Evolutionary conservation across 2,888 invertebrate genomes (phyloP), one percentile per base, ranked within the genome.

Genomic region (Eupithecia tripunctaria): DNA sequence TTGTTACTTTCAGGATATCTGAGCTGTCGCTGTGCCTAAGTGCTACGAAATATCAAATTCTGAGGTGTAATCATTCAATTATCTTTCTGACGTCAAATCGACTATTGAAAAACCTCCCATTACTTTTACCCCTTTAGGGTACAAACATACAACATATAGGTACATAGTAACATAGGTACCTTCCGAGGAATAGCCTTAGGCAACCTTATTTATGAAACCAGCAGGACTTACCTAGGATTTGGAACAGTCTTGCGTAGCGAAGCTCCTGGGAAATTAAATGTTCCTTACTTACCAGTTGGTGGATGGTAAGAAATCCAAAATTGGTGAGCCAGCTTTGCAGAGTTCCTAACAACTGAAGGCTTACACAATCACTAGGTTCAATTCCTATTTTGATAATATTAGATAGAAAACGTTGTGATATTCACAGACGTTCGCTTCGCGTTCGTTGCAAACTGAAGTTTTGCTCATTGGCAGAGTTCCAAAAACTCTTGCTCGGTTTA

Each of bases 301-400:
- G 97, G 97, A 95, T 97, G 97, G 94, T 97, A 97, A 77, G 97
- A 97, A 89, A 97, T 97, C 97, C 97, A 97, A 95, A 97, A 97
- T 95, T 97, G 97, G 93, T 97, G 97, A 95, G 97, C 97, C 97
- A 97, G 96, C 94, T 96, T 74, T 96, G 70, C 77, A 71, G 51
- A 76, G 73, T 74, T 71, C 12, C 73, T 74, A 65, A 73, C 38
- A 47, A 70, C 67, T 67, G 47, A 29, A 29, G 38, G 64, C 70
- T 71, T 69, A 41, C 51, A 67, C 63, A 78, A 68, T 73, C 71
- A 81, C 76, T 72, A 73, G 75, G 79, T 25, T 4, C 3, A 75
- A 79, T 56, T 4, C 12, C 25, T 56, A 56, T 56, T n/a, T 56
- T 76, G 75, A 78, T 74, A 82, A 76, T 81, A 81, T 79, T 84